Base-by-base conservation (phyloP, 2,888 invertebrate genomes). In the Pantelozetes paolii region DNA sequence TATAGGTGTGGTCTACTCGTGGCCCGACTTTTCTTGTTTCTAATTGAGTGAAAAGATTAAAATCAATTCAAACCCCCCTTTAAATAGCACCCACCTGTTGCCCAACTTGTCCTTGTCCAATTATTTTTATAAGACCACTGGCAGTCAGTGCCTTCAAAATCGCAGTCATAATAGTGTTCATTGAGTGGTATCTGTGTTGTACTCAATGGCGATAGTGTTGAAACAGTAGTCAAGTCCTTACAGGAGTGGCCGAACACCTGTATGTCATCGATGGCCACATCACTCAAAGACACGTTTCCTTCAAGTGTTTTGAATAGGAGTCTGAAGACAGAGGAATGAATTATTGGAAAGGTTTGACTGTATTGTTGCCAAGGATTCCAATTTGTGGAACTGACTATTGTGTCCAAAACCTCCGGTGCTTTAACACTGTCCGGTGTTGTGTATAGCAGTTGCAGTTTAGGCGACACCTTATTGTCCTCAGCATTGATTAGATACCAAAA, bases 241-340 rank as follows among this genome's bases (percentile, higher is more conserved):
- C 72, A 62, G 26, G 28, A 9, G 6, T 23, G 13, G 2, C 3
- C 15, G 11, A 2, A 42, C 11, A 72, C n/a, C 26, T 62, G 36
- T 23, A 72, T 72, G 32, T 72, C 72, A 15, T 72, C 72, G 32
- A 72, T 32, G 3, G 72, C 72, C 5, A 72, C 23, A 45, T 72
- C 72, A 67, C 62, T 40, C 11, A 13, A 1, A 5, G 59, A 23
- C n/a, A 59, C 13, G 13, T 32, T 32, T 59, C 59, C 59, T 28
- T 59, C 59, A 8, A 28, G 6, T 28, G 59, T 59, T n/a, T 59
- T 59, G 2, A 59, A 23, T 32, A 28, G 5, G 13, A 59, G 32
- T 28, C 59, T 28, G 30, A n/a, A n/a, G n/a, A n/a, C n/a, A n/a
- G n/a, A n/a, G n/a, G n/a, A n/a, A n/a, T n/a, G n/a, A n/a, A n/a